These are phyloP conservation scores for Poeciliopsis retropinna DNA, from an alignment of 2,113 vertebrate species.

Conservation along the genomic window DNA sequence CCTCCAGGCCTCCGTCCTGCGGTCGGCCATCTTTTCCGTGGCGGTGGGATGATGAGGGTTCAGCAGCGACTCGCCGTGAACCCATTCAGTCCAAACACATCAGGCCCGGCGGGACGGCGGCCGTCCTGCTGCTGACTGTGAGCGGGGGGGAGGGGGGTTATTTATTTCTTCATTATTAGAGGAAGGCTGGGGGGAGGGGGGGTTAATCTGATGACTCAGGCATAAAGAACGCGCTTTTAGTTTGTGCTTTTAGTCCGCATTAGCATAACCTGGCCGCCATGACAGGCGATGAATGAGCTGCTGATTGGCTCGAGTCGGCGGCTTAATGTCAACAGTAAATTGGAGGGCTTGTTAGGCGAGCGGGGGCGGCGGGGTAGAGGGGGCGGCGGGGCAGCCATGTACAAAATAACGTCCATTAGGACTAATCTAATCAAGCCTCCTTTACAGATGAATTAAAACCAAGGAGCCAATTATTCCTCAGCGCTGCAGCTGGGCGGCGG, in stretches of 20 bases:
- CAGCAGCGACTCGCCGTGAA: constrained; percentile 56
- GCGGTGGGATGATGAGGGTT: constrained; percentile 26
- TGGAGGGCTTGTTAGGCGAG: constrained; percentile 86
- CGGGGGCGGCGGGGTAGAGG: constrained; percentile 30
- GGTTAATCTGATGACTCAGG: constrained; percentile 76
- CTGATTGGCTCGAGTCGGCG: constrained; percentile 80
- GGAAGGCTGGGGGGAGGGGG: constrained; percentile 27
- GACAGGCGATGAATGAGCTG: constrained; percentile 66
- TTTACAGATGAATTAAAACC: constrained; percentile 96
- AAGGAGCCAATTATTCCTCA: constrained; percentile 94
- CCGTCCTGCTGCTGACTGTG: constrained; percentile 17
- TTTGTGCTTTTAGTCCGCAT: constrained; percentile 76
- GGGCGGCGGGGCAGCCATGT: constrained; percentile 86
- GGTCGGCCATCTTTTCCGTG: no score
- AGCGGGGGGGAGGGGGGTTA: constrained; percentile 53
- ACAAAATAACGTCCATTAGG: constrained; percentile 97
- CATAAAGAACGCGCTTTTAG: constrained; percentile 76
- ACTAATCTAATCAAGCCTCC: constrained; percentile 96
- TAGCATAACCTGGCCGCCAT: constrained; percentile 81
- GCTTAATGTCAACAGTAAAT: constrained; percentile 89
- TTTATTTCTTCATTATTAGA: constrained; percentile 77
- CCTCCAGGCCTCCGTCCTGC: no score
- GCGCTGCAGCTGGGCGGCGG: constrained; percentile 75
- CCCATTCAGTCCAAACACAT: constrained; percentile 74
- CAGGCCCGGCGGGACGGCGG: constrained; percentile 24